Base-by-base conservation (phyloP, 1,140 invertebrate genomes). In the Delia radicum region DNA sequence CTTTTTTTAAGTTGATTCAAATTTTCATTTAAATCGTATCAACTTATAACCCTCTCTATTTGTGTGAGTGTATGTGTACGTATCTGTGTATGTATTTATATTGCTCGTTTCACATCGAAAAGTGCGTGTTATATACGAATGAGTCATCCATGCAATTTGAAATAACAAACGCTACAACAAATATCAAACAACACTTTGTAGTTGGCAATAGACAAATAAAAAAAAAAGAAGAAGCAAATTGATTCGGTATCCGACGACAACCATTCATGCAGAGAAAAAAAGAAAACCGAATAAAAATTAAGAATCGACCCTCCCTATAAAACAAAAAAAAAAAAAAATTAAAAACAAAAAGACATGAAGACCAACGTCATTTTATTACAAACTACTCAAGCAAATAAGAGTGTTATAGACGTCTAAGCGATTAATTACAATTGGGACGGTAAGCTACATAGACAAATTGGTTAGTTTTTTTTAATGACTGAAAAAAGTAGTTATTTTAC, bases 91-190 rank as follows among this genome's bases (percentile, higher is more conserved):
- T 21, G 18, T 55, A 55, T 55, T n/a, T 48, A n/a, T 48, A 48
- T 55, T 69, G 8, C 31, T 69, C 29, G 65, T 69, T 28, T 29
- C 21, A 31, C 29, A 69, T 28, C 29, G 15, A 33, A 69, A 69
- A 69, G 65, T 69, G 65, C 65, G 65, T 69, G 65, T 33, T 69
- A n/a, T 18, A 21, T 37, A 31, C 65, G 29, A 69, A 69, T 69
- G 65, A 69, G 65, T 69, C 65, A 69, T 69, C n/a, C 65, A 31
- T 69, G 65, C 65, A 69, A 31, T 33, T 33, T 33, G 24, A 28
- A 69, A 21, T n/a, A 69, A 69, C 29, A 69, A 69, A 21, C 33
- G 21, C 65, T 12, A 69, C 29, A 69, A 33, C 61, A 26, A 67
- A 48, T n/a, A n/a, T n/a, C n/a, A 48, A 48, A 48, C 46, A n/a